Base-by-base conservation (phyloP, 2,113 vertebrate genomes). In the Protobothrops flavoviridis region DNA sequence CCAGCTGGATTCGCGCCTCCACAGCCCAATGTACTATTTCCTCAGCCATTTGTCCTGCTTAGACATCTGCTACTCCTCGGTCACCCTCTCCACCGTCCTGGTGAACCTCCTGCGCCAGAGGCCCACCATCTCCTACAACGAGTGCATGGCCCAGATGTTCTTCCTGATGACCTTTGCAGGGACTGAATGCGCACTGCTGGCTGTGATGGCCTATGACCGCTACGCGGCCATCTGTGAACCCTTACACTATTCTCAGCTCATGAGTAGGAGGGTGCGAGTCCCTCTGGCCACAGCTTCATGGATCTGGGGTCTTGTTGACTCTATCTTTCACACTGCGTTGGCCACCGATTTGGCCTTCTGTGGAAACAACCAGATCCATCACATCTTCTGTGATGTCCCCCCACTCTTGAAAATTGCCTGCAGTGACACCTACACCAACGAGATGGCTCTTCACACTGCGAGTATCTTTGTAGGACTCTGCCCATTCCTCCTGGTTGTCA, bases 11-110 rank as follows among this genome's bases (percentile, higher is more conserved):
- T 53, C 92, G 0, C 89, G 5, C 20, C 95, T 96, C 43, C 95
- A 95, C 43, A 96, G 89, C 0, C 95, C 94, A 4, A 95, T 96
- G 95, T 96, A 94, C 88, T 96, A 94, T 57, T 94, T 81, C 17
- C 69, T 81, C 69, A 81, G 69, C 17, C 69, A 81, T 20, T 2
- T 81, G n/a, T 81, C 69, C 17, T 9, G 33, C 33, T 81, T 81
- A 0, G 69, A 81, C 33, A 39, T 81, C 2, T 81, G 69, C 33
- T 21, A 39, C 6, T 39, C 69, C 6, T 39, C 69, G 0, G 33
- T 81, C 33, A 81, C 69, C 17, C 33, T 81, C 2, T 33, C 69
- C 15, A 39, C 15, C 15, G 1, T 81, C 69, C 33, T 81, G 17
- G 69, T 39, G 7, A 81, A 39, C 33, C 33, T 81, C 33, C 7